Evolutionary conservation across 2,888 invertebrate species (phyloP), one percentile per base, ranked within the genome.

Genomic region (Acronicta leporina): DNA sequence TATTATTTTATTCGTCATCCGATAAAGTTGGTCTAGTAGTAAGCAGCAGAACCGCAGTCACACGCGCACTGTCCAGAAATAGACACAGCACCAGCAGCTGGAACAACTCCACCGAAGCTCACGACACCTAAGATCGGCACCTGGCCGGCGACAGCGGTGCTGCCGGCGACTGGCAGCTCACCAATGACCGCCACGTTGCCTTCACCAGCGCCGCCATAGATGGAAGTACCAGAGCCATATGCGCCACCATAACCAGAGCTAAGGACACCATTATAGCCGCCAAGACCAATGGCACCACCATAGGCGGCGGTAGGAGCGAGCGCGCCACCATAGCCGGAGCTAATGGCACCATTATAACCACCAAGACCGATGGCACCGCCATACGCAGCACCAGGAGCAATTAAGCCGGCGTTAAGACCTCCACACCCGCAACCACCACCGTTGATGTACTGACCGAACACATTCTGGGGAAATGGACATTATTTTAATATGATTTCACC

Each of bases 61-160:
- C 77, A 20, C n/a, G n/a, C n/a, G n/a, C n/a, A n/a, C n/a, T n/a
- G n/a, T n/a, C n/a, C n/a, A n/a, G n/a, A n/a, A n/a, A n/a, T n/a
- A n/a, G n/a, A n/a, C n/a, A n/a, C n/a, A n/a, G n/a, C n/a, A n/a
- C n/a, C n/a, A n/a, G n/a, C n/a, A n/a, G n/a, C n/a, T n/a, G n/a
- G n/a, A n/a, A n/a, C n/a, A n/a, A n/a, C n/a, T n/a, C n/a, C n/a
- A n/a, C n/a, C n/a, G n/a, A n/a, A n/a, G n/a, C n/a, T n/a, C n/a
- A n/a, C n/a, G n/a, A n/a, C n/a, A n/a, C 86, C 85, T 45, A 81
- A 60, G 55, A 86, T 80, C 27, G 86, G 84, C 30, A 88, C 77
- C 52, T 77, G 79, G n/a, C 87, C 87, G 13, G 71, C 73, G 41
- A 86, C 69, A 20, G 66, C 62, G 16, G 86, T 77, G 27, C 61